phyloP scores from a whole-genome alignment of 2,113 vertebrate species.

The Dunckerocampus dactyliophorus region DNA sequence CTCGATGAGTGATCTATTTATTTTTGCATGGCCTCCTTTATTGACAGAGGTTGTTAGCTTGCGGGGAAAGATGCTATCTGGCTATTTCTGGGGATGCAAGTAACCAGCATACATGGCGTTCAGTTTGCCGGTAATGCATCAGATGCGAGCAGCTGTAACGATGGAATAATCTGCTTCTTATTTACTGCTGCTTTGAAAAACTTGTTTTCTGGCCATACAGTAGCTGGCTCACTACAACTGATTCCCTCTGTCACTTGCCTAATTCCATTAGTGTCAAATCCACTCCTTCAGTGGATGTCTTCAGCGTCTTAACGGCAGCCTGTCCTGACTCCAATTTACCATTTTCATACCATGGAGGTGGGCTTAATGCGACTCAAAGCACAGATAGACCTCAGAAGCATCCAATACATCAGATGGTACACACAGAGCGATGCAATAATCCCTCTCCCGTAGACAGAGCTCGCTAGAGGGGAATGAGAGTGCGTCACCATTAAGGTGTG shows the following conservation, averaged over 20 bases:
- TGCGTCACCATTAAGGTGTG: slow-evolving; percentile 17
- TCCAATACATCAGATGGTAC: slow-evolving; percentile 21
- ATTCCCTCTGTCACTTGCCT: slow-evolving; percentile 30
- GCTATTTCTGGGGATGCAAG: slow-evolving; percentile 46
- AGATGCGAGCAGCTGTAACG: slow-evolving; percentile 50
- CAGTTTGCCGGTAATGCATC: slow-evolving; percentile 42
- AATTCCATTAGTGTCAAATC: slow-evolving; percentile 51
- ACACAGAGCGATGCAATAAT: slow-evolving; percentile 2
- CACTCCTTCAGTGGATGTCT: slow-evolving; percentile 34
- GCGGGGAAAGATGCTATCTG: slow-evolving; percentile 54
- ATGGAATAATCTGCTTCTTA: slow-evolving; percentile 36
- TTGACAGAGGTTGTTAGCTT: slow-evolving; percentile 53
- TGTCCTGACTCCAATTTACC: slow-evolving; percentile 1
- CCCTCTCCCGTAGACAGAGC: slow-evolving; percentile 4
- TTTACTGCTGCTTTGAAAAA: slow-evolving; percentile 21
- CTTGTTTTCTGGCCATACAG: slow-evolving; percentile 12
- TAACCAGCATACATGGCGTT: slow-evolving; percentile 41
- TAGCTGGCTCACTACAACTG: slow-evolving; percentile 12
- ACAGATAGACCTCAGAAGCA: slow-evolving; percentile 9
- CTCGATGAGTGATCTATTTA: slow-evolving; percentile 65
- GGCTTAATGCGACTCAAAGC: slow-evolving; percentile 18
- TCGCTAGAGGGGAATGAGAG: slow-evolving; percentile 11
- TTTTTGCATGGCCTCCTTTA: slow-evolving; percentile 66
- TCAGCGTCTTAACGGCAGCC: slow-evolving; percentile 30
- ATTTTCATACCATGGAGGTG: slow-evolving; percentile 10